Base-by-base conservation (phyloP, 2,888 invertebrate species). In the Steromphala cineraria region DNA sequence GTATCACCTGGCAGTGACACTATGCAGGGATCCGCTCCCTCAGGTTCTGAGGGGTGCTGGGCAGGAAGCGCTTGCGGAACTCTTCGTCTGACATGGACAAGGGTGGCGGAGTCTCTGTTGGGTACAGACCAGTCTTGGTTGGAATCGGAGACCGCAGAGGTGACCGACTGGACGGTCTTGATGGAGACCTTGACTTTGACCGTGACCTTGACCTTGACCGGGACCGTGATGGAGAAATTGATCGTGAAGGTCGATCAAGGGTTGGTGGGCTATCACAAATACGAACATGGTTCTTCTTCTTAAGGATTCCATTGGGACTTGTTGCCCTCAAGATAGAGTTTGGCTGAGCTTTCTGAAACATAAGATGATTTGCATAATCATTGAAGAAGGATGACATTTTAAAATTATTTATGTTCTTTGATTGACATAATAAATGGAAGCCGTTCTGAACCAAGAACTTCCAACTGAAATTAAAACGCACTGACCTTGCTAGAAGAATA, bases 41-140 rank as follows among this genome's bases (percentile, higher is more conserved):
- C 10, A 46, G 2, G 46, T 79, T 80, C 28, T 82, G 78, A 0
- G 85, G 85, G 24, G 83, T 85, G n/a, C 78, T 36, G 7, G 85
- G 85, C 17, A 85, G 55, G 82, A 89, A 89, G 53, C 85, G 82
- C 76, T 85, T 85, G 13, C 85, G 71, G 80, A 90, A 90, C 81
- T 90, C 89, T 75, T 90, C 90, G 80, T 90, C 90, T 2, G 84
- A 80, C 85, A 90, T 81, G 10, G 87, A 79, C 83, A 90, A 83
- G 0, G 90, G 89, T 5, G 84, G 86, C 3, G 89, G 87, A 1
- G 89, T 87, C 21, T 87, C 82, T 56, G 84, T 76, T 24, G 84
- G 84, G 78, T 82, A 80, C 67, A 84, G 46, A 52, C 53, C 24
- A 17, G 28, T 36, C 79, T 2, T 62, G 53, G 15, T 75, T 55